These are phyloP conservation scores for Chloroceryle amazona DNA, from an alignment of 2,797 vertebrate genomes.

Conservation along the genomic window DNA sequence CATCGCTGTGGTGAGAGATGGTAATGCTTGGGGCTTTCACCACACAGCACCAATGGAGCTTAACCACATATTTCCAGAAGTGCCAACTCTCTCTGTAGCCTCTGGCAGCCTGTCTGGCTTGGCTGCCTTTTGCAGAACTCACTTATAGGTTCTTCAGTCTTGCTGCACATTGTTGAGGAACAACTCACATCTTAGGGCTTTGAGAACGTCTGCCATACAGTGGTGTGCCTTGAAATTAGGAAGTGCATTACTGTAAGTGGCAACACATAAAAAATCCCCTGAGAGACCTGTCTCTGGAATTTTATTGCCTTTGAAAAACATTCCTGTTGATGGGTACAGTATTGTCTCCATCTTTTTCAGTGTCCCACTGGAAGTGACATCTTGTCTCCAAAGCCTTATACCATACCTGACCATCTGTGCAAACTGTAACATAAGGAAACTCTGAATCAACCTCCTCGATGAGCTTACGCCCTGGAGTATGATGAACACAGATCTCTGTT, in stretches of 20 bases:
- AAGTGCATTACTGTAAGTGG: not conserved
- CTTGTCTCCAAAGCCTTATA: not conserved
- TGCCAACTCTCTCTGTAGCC: not conserved
- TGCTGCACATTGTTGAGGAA: fast-evolving
- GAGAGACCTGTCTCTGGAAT: not conserved
- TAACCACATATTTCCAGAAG: not conserved
- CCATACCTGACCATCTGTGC: not conserved
- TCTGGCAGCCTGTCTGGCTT: not conserved
- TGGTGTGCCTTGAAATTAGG: not conserved
- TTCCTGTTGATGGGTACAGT: not conserved
- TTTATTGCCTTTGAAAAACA: not conserved
- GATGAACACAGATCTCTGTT: not conserved
- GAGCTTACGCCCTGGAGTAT: not conserved
- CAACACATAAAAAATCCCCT: not conserved
- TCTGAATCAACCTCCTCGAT: not conserved
- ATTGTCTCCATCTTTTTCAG: not conserved
- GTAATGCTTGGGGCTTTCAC: not conserved
- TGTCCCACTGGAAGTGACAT: not conserved
- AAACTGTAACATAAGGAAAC: not conserved
- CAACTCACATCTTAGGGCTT: not conserved
- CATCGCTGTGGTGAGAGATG: not conserved
- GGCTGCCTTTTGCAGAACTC: not conserved
- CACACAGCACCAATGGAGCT: not conserved
- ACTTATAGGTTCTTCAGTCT: not conserved
- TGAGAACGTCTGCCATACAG: not conserved